Base-by-base conservation (phyloP, 2,888 invertebrate genomes). In the Cerastoderma edule region DNA sequence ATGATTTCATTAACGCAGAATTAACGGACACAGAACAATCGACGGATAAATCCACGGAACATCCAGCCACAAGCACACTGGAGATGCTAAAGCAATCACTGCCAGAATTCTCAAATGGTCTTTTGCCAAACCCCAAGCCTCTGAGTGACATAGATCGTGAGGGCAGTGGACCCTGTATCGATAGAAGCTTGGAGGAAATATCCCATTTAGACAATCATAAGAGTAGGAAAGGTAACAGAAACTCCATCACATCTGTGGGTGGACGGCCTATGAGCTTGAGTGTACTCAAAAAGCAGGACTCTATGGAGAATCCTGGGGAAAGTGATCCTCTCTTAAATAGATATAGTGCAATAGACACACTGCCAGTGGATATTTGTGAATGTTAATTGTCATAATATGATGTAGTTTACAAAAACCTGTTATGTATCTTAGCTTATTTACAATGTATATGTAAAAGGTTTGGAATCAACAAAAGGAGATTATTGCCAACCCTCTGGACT, bases 141-240 rank as follows among this genome's bases (percentile, higher is more conserved):
- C 67, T 80, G 10, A 60, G 75, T 64, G 75, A 81, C 50, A 69
- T 74, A 44, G 76, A 68, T 75, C 46, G 78, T 50, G 83, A 66
- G 66, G 84, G 80, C 63, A 87, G 85, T 72, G 86, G 85, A 53
- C 90, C 88, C 4, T 89, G 90, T 72, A 90, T 90, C 64, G 90
- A 90, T 70, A 82, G 90, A 72, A 89, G 89, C 76, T 70, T 90
- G 65, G 90, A 90, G 69, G 89, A 89, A 78, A 89, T 90, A 32
- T 87, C 89, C 27, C 86, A 86, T 24, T 24, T 73, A 50, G 76
- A 75, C 68, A 73, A 73, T 72, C 67, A 68, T 53, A 81, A 78
- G 63, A 78, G 80, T 46, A 84, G 74, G 68, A 79, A 83, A 63
- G 74, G 79, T 27, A 72, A 75, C 39, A 73, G 67, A 78, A 80